phyloP scores from a whole-genome alignment of 2,888 invertebrate species.

The Byasa hedistus region DNA sequence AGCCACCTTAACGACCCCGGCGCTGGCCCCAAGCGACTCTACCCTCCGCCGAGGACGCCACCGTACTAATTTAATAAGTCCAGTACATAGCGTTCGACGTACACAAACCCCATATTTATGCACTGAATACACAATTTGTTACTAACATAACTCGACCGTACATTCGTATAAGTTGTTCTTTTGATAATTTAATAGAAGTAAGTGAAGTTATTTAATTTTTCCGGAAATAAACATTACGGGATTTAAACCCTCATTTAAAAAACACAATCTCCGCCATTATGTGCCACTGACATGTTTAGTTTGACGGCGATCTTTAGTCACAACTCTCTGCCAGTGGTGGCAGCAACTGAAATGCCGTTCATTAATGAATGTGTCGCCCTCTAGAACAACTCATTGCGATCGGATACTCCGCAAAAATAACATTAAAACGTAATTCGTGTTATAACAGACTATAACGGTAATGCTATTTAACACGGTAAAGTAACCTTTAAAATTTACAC shows the following conservation, averaged over 20 bases:
- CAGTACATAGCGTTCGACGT: slow-evolving; percentile 45
- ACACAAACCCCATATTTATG: slow-evolving; percentile 48
- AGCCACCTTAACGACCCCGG: slow-evolving; percentile 86
- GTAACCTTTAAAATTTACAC: no score
- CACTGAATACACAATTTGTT: slow-evolving; percentile 29
- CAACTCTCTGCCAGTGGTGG: slow-evolving; percentile 34
- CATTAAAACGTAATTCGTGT: background rate
- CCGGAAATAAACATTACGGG: slow-evolving; percentile 48
- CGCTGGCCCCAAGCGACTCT: slow-evolving; percentile 37
- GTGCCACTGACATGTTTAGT: slow-evolving; percentile 59
- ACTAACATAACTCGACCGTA: slow-evolving; percentile 17
- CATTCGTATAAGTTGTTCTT: slow-evolving; percentile 15
- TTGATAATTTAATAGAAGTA: slow-evolving; percentile 9
- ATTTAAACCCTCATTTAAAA: slow-evolving; percentile 51
- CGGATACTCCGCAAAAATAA: slow-evolving; percentile 13
- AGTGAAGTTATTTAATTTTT: slow-evolving; percentile 35
- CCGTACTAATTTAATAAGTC: slow-evolving; percentile 61
- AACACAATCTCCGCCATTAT: slow-evolving; percentile 74
- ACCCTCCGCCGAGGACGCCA: slow-evolving; percentile 39
- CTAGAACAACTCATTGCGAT: slow-evolving; percentile 4
- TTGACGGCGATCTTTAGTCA: slow-evolving; percentile 69
- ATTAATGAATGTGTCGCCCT: slow-evolving; percentile 31
- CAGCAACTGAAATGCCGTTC: slow-evolving; percentile 37
- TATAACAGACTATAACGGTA: background rate
- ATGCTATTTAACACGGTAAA: no score